Base-by-base conservation (phyloP, 2,113 vertebrate species). In the Apeltes quadracus region DNA sequence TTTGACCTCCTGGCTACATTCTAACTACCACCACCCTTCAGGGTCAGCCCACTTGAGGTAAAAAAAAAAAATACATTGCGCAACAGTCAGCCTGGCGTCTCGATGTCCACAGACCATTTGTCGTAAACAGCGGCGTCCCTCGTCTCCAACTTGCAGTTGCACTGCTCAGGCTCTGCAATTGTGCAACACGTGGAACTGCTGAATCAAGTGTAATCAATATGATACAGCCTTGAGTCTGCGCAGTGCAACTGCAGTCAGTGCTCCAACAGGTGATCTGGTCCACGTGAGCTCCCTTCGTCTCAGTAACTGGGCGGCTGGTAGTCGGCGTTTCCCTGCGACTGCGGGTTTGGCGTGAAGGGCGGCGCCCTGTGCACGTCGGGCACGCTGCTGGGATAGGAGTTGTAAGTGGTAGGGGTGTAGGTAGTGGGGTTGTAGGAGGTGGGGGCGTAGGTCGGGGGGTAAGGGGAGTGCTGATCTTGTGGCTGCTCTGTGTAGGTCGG, bases 241-340 rank as follows among this genome's bases (percentile, higher is more conserved):
- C 73, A 79, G 69, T 67, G 46, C 75, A 83, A 54, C 77, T 79
- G 16, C 67, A 84, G 48, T 46, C 61, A 54, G 55, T 63, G 43
- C 5, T 20, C 18, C 46, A 5, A 39, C 5, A 59, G 78, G 75
- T 2, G 64, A 82, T 34, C 75, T 13, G 61, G 27, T 15, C 68
- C 25, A 4, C 5, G 18, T 3, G 23, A 38, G 22, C 36, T 51
- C 56, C 91, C 0, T 32, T 14, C 1, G 93, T 23, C 81, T 96
- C 91, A 97, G 90, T 96, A 97, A 67, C 72, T 88, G 0, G 95
- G 95, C 0, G 96, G 95, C 90, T 95, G 94, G 75, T 97, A 97
- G 12, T 93, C 91, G 18, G 86, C 86, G 12, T 91, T 90, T 13
- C 76, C 87, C 0, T 91, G 74, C 8, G 81, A 61, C 58, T 93